A percentile compares a stretch with the other conserved stretches of the same genome.
Conservation (phyloP, 1,140 invertebrate species). For the Caenorhabditis briggsae region DNA sequence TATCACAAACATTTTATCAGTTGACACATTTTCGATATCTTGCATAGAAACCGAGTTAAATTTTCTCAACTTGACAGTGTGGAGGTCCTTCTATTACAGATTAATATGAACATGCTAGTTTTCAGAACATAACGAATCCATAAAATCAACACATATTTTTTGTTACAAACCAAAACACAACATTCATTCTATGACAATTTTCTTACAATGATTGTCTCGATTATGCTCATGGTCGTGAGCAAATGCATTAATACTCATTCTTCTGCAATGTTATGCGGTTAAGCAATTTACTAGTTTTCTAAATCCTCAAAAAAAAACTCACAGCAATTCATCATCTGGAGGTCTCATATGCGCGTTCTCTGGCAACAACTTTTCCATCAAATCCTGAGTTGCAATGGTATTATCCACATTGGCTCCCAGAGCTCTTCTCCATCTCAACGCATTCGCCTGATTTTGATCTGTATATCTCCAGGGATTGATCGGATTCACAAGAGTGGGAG, state of each 20-base stretch:
- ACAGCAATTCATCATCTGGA: background rate
- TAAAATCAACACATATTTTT: no score
- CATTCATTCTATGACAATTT: background rate
- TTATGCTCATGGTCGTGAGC: background rate
- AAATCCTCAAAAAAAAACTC: background rate
- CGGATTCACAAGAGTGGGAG: constrained; percentile 8
- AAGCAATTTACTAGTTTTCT: background rate
- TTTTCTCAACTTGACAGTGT: no score
- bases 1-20: no score
- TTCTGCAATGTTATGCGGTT: background rate
- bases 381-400: constrained; percentile 49
- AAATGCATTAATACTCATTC: constrained; percentile 21
- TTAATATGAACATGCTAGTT: no score
- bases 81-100: no score
- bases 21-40: no score
- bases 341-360: constrained; percentile 15
- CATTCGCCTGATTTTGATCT: background rate
- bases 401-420: constrained; percentile 58
- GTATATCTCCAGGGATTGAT: constrained; percentile 12
- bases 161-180: background rate
- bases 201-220: constrained; percentile 38
- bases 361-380: constrained; percentile 53
- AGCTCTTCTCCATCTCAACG: constrained; percentile 56
- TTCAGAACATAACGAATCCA: no score
- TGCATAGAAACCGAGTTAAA: no score